These are phyloP conservation scores for Pachyseris speciosa DNA, from an alignment of 64 coral and sea anemone genomes.

Conservation along the genomic window DNA sequence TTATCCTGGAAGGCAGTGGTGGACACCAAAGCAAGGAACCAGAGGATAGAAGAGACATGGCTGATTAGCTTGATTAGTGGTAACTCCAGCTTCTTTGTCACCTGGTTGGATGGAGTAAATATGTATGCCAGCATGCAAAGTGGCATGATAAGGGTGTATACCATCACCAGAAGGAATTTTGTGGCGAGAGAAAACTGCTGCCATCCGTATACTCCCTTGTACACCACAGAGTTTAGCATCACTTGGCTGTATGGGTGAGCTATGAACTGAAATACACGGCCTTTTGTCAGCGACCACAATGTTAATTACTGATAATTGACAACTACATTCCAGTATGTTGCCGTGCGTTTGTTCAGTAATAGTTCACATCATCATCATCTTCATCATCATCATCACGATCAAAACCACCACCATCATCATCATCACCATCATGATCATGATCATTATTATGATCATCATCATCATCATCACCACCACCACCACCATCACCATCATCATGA, in stretches of 20 bases:
- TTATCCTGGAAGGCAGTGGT: slow-evolving; percentile 63
- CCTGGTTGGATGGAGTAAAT: slow-evolving; percentile 45
- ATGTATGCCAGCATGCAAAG: slow-evolving; percentile 63
- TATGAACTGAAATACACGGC: slow-evolving; percentile 61
- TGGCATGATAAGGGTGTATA: slow-evolving; percentile 66
- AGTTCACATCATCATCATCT: no score
- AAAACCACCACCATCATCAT: no score
- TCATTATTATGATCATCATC: no score
- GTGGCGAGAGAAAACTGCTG: slow-evolving; percentile 9
- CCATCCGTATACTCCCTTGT: slow-evolving; percentile 37
- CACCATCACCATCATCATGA: no score
- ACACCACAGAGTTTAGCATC: slow-evolving; percentile 73
- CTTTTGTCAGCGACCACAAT: neutral
- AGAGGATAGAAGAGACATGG: slow-evolving; percentile 48
- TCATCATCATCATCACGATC: no score
- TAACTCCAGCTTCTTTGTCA: slow-evolving; percentile 50
- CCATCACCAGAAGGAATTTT: slow-evolving; percentile 26
- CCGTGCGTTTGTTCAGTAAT: no score
- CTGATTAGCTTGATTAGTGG: slow-evolving; percentile 74
- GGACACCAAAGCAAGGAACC: slow-evolving; percentile 67
- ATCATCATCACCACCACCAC: no score
- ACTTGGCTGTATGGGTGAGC: slow-evolving; percentile 90
- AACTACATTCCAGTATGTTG: no score
- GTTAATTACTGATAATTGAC: no score
- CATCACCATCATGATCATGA: no score